A percentile compares a stretch with the other conserved stretches of the same genome.
Conservation (phyloP, 2,113 vertebrate genomes). For the Neodontobutis hainanensis region DNA sequence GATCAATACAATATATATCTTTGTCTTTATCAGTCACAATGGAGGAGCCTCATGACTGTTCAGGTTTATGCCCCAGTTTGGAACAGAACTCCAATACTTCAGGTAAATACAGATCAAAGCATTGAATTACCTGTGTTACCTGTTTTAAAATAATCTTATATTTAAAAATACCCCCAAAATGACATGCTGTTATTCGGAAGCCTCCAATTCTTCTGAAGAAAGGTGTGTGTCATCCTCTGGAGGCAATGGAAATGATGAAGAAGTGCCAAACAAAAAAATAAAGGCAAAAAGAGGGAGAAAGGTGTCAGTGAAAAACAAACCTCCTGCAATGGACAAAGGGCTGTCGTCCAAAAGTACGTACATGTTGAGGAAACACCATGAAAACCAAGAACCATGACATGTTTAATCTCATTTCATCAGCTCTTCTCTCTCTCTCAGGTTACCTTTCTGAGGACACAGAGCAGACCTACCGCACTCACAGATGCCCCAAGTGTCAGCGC, state of each 20-base stretch:
- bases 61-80: no score
- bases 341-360: slow-evolving; percentile 61
- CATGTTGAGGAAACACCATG: not conserved
- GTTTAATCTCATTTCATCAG: no score
- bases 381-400: no score
- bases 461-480: slow-evolving; percentile 89
- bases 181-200: no score
- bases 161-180: no score
- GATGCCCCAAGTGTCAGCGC: slow-evolving; percentile 91
- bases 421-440: slow-evolving; percentile 61
- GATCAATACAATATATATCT: not conserved
- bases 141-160: no score
- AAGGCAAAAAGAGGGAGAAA: slow-evolving; percentile 16
- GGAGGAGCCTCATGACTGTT: not conserved
- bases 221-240: not conserved
- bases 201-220: not conserved
- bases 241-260: not conserved
- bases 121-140: no score
- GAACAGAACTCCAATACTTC: no score
- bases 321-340: slow-evolving; percentile 5
- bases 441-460: slow-evolving; percentile 79
- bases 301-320: not conserved
- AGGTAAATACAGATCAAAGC: not conserved
- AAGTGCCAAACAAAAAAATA: not conserved
- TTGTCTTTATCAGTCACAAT: not conserved